Conservation (phyloP, 2,797 vertebrate genomes). For the Vespertilio murinus region DNA sequence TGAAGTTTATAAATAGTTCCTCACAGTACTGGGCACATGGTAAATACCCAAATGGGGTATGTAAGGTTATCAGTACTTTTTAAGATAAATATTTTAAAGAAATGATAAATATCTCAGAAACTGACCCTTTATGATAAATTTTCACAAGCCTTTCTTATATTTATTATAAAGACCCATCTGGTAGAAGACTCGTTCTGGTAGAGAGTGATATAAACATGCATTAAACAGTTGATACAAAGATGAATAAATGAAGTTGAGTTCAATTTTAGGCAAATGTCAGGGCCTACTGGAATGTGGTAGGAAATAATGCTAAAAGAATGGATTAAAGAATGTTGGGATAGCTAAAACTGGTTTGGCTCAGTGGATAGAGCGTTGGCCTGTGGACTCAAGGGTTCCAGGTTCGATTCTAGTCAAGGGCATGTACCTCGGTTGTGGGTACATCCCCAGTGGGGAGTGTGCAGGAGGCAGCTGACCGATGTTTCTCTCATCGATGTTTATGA, state of each 20-base stretch:
- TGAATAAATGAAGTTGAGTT: not conserved
- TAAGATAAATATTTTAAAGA: not conserved
- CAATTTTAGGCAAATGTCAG: not conserved
- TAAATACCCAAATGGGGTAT: slow-evolving; percentile 11
- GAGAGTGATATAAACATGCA: slow-evolving; percentile 12
- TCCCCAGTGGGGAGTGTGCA: too few species aligned
- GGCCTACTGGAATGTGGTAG: not conserved
- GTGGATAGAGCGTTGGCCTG: too few species aligned
- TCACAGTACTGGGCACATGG: not conserved
- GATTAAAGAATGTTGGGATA: not conserved
- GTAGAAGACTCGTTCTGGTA: not conserved
- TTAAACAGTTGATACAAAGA: not conserved
- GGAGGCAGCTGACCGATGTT: too few species aligned
- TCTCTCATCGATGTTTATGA: too few species aligned
- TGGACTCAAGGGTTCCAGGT: too few species aligned
- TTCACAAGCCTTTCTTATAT: not conserved
- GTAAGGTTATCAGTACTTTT: not conserved
- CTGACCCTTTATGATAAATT: not conserved
- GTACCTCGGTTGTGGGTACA: too few species aligned
- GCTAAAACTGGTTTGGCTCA: too few species aligned
- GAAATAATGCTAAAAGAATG: not conserved
- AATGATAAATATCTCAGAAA: not conserved
- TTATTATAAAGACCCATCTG: not conserved
- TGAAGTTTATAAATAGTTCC: not conserved
- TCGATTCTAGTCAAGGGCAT: too few species aligned